These are phyloP conservation scores for Drosophila auraria DNA, from an alignment of 1,140 invertebrate genomes.

Conservation along the genomic window DNA sequence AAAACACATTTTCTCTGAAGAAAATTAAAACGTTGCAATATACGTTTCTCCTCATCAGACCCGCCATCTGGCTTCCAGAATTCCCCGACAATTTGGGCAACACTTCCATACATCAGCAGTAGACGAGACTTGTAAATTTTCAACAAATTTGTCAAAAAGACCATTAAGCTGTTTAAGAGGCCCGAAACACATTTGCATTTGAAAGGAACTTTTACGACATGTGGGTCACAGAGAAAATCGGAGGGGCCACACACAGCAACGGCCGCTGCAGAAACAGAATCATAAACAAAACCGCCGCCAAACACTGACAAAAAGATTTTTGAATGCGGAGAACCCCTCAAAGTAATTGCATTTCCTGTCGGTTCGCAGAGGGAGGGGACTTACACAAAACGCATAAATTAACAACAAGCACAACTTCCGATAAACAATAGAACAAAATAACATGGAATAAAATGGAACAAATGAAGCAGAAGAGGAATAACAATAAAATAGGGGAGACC, in stretches of 20 bases:
- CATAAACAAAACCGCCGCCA: conserved; percentile 54
- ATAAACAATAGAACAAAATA: conserved; percentile 51
- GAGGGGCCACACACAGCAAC: conserved; percentile 44
- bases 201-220: conserved; percentile 42
- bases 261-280: conserved; percentile 26
- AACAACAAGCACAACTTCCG: conserved; percentile 55
- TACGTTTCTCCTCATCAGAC: neutral
- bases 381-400: conserved; percentile 58
- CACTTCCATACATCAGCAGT: conserved; percentile 40
- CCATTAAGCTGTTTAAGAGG: conserved; percentile 39
- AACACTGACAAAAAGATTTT: conserved; percentile 35
- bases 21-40: conserved; percentile 24
- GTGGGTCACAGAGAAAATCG: conserved; percentile 39
- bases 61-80: conserved; percentile 28
- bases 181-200: conserved; percentile 35
- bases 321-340: conserved; percentile 33
- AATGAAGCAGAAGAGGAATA: conserved; percentile 53
- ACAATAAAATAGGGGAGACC: conserved; percentile 33
- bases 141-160: conserved; percentile 60
- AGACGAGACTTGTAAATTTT: conserved; percentile 47
- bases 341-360: conserved; percentile 64
- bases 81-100: conserved; percentile 28
- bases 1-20: neutral
- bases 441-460: conserved; percentile 55
- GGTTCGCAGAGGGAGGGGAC: conserved; percentile 5